Base-by-base conservation (phyloP, 2,797 vertebrate genomes). In the Pseudopleuronectes americanus region DNA sequence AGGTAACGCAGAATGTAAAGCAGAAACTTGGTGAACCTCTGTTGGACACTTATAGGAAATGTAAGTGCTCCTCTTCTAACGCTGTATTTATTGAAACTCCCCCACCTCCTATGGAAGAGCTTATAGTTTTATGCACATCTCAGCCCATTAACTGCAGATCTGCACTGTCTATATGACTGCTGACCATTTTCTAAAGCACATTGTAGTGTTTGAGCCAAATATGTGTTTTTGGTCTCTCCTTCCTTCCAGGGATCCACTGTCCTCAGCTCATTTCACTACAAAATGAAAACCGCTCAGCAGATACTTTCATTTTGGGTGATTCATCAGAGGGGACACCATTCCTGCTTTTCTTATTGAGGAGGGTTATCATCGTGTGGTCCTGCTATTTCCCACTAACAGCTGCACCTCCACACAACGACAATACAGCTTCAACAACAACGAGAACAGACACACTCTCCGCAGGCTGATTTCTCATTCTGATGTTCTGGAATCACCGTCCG, bases 141-240 rank as follows among this genome's bases (percentile, higher is more conserved):
- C 59, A 76, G 66, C 14, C 60, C 64, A 74, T 77, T 79, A 68
- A 28, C 47, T 72, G 31, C 36, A 76, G 52, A 75, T 64, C 16
- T 57, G 3, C 51, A 3, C 22, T 16, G 24, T 54, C 54, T 14
- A 3, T 48, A 47, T 33, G 45, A 41, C 21, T 31, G 51, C 52
- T 77, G 74, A 63, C n/a, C 54, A 4, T 56, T 71, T 63, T 68
- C 26, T 56, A 24, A 75, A 76, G 54, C 58, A 56, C 0, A 0
- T 51, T 28, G 22, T 17, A 4, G 43, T 53, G 36, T 77, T 72
- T 68, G 21, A 49, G 6, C 17, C 43, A 8, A 38, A 8, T 60
- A 9, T 47, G 8, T 52, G 33, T 71, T 14, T 64, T 19, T 19
- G 1, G 16, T 19, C 14, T 45, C 43, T 19, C 19, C 17, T 12